Percentiles rank a stretch among this genome's conserved stretches.
phyloP scores from a whole-genome alignment of 2,797 vertebrate genomes.

The Notolabrus celidotus region DNA sequence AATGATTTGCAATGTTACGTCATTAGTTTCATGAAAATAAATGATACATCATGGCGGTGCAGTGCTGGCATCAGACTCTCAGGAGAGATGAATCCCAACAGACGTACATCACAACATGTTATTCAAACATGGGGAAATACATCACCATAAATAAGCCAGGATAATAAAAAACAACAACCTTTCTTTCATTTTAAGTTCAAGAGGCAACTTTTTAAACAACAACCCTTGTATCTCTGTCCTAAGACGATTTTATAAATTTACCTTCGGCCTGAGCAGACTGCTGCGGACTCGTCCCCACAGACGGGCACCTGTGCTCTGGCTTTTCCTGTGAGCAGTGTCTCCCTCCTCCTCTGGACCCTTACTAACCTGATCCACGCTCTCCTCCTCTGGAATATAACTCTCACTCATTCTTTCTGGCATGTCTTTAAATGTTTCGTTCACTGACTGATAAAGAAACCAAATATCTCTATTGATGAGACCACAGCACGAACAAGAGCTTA shows the following conservation, averaged over 20 bases:
- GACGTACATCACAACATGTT: neutral
- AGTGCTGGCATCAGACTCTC: no score
- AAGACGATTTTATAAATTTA: no score
- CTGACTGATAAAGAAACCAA: neutral
- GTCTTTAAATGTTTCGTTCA: constrained; percentile 4
- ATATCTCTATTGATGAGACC: constrained; percentile 9
- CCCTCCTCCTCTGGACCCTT: constrained; percentile 57
- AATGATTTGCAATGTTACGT: neutral
- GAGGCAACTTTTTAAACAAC: neutral
- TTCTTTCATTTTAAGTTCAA: neutral
- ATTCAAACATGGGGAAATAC: neutral
- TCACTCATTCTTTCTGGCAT: constrained; percentile 65
- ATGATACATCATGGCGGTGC: neutral
- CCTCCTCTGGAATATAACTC: constrained; percentile 53
- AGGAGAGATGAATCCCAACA: neutral
- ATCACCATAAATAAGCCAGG: neutral
- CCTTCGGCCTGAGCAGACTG: constrained; percentile 81
- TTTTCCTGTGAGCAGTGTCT: constrained; percentile 52
- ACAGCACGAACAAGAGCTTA: constrained; percentile 1
- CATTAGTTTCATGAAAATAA: neutral
- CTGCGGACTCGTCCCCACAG: constrained; percentile 82
- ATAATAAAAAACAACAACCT: neutral
- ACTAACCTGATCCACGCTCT: constrained; percentile 55
- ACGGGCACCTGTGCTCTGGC: constrained; percentile 61
- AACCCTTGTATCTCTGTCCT: neutral